Percentiles rank a stretch among this genome's conserved stretches.
These are phyloP conservation scores for Ophion costatus DNA, from an alignment of 2,888 invertebrate species.

Conservation along the genomic window DNA sequence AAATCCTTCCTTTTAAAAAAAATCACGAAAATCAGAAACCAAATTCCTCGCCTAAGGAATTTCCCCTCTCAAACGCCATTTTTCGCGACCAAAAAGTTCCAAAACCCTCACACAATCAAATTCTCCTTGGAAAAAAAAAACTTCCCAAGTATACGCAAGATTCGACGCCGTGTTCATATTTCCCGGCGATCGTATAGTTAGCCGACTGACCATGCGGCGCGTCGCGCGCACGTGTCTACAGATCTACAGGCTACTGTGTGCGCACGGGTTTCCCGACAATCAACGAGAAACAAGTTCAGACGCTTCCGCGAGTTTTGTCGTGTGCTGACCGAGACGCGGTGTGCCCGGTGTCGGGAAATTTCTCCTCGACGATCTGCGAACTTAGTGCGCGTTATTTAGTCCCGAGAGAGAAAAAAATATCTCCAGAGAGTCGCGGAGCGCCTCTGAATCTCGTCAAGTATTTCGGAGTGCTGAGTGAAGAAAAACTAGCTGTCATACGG, in stretches of 20 bases:
- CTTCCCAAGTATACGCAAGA: not conserved
- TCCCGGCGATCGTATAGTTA: slow-evolving; percentile 32
- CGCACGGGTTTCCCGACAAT: not conserved
- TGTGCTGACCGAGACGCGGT: not conserved
- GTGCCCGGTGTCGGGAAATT: slow-evolving; percentile 2
- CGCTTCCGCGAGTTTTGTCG: slow-evolving; percentile 17
- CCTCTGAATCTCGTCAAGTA: not conserved
- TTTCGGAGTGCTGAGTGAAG: not conserved
- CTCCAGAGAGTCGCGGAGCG: no score
- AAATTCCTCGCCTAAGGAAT: no score
- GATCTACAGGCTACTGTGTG: slow-evolving; percentile 1
- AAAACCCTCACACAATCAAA: not conserved
- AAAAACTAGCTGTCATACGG: not conserved
- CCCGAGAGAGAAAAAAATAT: not conserved
- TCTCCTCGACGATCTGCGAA: not conserved
- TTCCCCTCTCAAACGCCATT: no score
- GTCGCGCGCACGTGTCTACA: slow-evolving; percentile 6
- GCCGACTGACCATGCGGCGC: slow-evolving; percentile 13
- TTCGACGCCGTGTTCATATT: slow-evolving; percentile 39
- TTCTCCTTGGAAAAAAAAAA: not conserved
- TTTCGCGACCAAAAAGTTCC: not conserved
- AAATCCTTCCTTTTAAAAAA: no score
- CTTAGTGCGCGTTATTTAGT: not conserved
- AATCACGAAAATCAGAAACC: no score
- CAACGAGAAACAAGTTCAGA: slow-evolving; percentile 24